phyloP scores from a whole-genome alignment of 1,140 invertebrate species.

The Aphaenogaster rudis region DNA sequence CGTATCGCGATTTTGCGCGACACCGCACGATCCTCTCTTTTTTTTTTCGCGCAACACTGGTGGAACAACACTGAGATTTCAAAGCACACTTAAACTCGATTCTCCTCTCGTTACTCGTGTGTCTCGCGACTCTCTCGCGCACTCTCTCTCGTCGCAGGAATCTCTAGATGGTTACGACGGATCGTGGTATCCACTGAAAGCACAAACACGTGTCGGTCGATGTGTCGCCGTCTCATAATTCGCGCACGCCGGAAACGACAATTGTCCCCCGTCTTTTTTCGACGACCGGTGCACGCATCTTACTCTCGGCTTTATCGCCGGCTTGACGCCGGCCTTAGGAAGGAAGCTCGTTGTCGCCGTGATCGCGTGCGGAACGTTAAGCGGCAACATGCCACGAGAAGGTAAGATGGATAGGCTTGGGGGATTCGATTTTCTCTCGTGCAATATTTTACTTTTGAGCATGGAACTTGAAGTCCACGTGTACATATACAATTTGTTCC shows the following conservation, averaged over 20 bases:
- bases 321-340: constrained; percentile 2
- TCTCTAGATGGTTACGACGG: constrained; percentile 24
- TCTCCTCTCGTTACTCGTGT: constrained; percentile 14
- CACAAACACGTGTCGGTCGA: constrained; percentile 47
- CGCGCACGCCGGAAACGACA: background rate
- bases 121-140: constrained; percentile 12
- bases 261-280: constrained; percentile 1
- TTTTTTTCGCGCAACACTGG: background rate
- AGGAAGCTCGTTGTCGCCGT: constrained; percentile 26
- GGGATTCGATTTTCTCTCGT: constrained; percentile 29
- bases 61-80: constrained; percentile 19
- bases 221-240: constrained; percentile 18
- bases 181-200: constrained; percentile 42
- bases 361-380: constrained; percentile 23
- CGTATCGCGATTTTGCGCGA: background rate
- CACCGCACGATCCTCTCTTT: background rate
- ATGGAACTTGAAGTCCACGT: no score
- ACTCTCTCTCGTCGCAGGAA: background rate
- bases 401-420: constrained; percentile 32
- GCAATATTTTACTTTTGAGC: background rate
- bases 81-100: constrained; percentile 31
- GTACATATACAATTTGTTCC: background rate
- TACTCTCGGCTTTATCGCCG: constrained; percentile 22
- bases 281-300: constrained; percentile 39
- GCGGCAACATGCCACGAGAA: background rate